A percentile compares a stretch with the other conserved stretches of the same genome.
phyloP scores from a whole-genome alignment of 2,113 vertebrate species.

The Brachypodius melanocephalos region DNA sequence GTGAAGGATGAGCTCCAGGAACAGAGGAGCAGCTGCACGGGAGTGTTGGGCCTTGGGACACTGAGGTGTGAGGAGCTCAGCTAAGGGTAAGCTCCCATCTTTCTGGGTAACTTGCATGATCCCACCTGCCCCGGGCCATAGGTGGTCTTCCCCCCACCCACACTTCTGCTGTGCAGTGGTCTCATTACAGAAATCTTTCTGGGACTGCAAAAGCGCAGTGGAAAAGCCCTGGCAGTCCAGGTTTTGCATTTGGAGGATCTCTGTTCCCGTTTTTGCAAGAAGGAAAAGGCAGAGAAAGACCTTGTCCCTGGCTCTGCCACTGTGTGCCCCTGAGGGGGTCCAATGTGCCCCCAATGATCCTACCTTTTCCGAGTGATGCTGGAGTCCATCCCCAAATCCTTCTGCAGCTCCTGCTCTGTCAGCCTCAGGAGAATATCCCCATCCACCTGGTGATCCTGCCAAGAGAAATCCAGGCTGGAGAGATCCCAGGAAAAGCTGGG shows the following conservation, averaged over 20 bases:
- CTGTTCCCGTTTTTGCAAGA: neutral
- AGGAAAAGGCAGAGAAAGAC: neutral
- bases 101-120: neutral
- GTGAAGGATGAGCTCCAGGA: neutral
- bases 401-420: conserved; percentile 83
- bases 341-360: neutral
- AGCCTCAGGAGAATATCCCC: conserved; percentile 91
- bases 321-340: neutral
- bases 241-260: neutral
- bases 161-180: fast-evolving
- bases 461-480: conserved; percentile 9
- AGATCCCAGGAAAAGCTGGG: neutral
- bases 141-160: neutral
- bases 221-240: neutral
- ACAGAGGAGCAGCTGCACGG: fast-evolving
- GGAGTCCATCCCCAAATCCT: conserved; percentile 85
- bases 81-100: neutral
- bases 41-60: fast-evolving
- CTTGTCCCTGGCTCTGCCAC: neutral
- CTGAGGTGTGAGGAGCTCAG: neutral
- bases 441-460: conserved; percentile 91
- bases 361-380: conserved; percentile 89
- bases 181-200: neutral
- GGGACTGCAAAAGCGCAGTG: neutral
- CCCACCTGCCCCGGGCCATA: neutral